phyloP scores from a whole-genome alignment of 2,113 vertebrate genomes.

The Tricholaema leucomelas region DNA sequence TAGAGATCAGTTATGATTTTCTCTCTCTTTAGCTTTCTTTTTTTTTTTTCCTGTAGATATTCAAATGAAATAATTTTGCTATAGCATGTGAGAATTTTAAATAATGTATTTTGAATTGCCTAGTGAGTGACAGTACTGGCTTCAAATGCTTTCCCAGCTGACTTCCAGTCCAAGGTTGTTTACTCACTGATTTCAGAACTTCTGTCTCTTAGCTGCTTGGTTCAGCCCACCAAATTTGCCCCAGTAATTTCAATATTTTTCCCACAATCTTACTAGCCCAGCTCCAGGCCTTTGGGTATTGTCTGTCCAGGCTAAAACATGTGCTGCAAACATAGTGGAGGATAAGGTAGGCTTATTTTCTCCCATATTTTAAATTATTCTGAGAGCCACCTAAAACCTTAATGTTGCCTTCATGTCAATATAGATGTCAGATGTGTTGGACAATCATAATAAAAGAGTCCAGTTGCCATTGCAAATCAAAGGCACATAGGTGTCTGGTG shows the following conservation, averaged over 20 bases:
- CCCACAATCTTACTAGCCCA: not conserved
- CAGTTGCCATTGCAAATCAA: not conserved
- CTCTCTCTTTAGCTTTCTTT: not conserved
- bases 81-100: not conserved
- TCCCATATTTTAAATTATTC: not conserved
- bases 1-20: not conserved
- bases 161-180: not conserved
- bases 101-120: not conserved
- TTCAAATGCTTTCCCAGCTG: not conserved
- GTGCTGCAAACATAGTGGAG: not conserved
- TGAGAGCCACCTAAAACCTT: not conserved
- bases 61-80: not conserved
- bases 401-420: not conserved
- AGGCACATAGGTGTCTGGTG: not conserved
- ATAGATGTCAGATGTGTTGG: not conserved
- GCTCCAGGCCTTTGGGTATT: not conserved
- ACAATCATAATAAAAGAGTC: not conserved
- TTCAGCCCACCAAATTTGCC: not conserved
- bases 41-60: not conserved
- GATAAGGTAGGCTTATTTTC: not conserved
- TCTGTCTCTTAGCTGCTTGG: not conserved
- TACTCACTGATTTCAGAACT: not conserved
- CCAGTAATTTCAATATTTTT: accelerated
- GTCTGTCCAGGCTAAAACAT: not conserved
- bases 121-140: not conserved